A percentile compares a stretch with the other conserved stretches of the same genome.
These are phyloP conservation scores for Vanessa tameamea DNA, from an alignment of 1,140 invertebrate species.

Conservation along the genomic window DNA sequence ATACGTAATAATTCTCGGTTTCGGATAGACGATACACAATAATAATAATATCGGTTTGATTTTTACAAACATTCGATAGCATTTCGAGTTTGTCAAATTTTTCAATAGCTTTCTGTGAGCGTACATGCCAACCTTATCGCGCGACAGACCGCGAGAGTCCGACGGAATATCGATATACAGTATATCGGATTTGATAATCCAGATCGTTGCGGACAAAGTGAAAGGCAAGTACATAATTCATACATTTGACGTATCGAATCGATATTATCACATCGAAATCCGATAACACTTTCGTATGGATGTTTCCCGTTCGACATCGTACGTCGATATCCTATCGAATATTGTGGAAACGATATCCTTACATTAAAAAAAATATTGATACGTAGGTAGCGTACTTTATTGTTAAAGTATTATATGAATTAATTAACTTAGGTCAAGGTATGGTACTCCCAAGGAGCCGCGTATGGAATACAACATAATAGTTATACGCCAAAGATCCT, in stretches of 20 bases:
- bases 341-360: neutral
- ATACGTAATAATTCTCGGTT: too few species aligned
- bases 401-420: neutral
- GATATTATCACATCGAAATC: conserved; percentile 3
- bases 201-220: neutral
- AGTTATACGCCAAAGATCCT: conserved; percentile 37
- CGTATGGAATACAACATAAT: conserved; percentile 35
- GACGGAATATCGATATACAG: neutral
- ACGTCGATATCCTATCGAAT: conserved; percentile 2
- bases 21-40: too few species aligned
- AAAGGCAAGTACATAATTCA: neutral
- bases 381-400: neutral
- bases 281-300: neutral
- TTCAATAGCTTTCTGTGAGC: neutral
- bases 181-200: neutral
- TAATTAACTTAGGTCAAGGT: conserved; percentile 7
- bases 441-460: conserved; percentile 6
- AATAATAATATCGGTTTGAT: neutral
- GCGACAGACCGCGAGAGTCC: neutral
- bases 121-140: neutral
- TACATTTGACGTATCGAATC: neutral
- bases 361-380: neutral
- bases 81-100: neutral
- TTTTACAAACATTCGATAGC: neutral
- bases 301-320: neutral